Evolutionary conservation across 2,888 invertebrate species (phyloP), one percentile per base, ranked within the genome.

Genomic region (Troglohyphantes excavatus): DNA sequence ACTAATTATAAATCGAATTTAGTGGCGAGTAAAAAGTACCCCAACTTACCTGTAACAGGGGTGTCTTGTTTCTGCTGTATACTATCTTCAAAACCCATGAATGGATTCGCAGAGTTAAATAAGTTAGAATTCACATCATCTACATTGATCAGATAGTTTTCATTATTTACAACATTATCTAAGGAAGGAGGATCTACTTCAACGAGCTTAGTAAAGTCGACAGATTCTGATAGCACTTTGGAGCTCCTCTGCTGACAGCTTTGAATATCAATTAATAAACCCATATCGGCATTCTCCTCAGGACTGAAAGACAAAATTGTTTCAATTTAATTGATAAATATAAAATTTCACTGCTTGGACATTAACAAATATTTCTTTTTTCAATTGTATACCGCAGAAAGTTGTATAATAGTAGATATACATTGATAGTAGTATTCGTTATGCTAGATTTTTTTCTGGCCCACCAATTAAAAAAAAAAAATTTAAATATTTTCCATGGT

Each of bases 21-120:
- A n/a, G n/a, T n/a, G n/a, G n/a, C n/a, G n/a, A n/a, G n/a, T n/a
- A 39, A 39, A 39, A 1, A 39, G 39, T 0, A 39, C 39, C 7
- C 39, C 39, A 39, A 72, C 59, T 81, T 68, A 90, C 91, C 91
- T 70, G 91, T 87, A 67, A 91, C 73, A 46, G 82, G 72, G 23
- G 79, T 73, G 61, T 92, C 92, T 79, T 91, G 91, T 83, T 92
- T 92, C 87, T 92, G 92, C 21, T 92, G 91, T 76, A 92, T 90
- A 73, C 91, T 92, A 46, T 92, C 92, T 78, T 92, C 92, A 85
- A 92, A 92, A 70, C 92, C 91, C 27, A 91, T 90, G 67, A 92
- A 91, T 19, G 92, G 92, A 61, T 92, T 87, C 21, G 76, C 91
- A n/a, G 89, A 39, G 19, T 86, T 63, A 29, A 90, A 72, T 27